Conservation (phyloP, 2,797 vertebrate species). For the Knipowitschia caucasica region DNA sequence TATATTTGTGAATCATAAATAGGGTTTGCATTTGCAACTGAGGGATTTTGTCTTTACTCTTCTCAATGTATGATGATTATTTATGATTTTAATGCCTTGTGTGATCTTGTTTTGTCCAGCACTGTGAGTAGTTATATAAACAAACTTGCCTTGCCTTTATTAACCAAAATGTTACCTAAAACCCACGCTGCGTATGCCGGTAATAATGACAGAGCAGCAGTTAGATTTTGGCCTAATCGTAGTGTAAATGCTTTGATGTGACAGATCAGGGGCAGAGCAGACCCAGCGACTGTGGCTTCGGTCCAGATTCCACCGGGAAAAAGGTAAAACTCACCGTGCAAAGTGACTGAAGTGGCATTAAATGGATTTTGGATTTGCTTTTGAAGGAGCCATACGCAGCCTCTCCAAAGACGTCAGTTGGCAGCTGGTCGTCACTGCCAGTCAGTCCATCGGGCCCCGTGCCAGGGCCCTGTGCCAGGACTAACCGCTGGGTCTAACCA, state of each 20-base stretch:
- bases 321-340: conserved; percentile 18
- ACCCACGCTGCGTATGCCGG: neutral
- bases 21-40: too few relatives aligned
- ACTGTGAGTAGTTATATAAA: too few relatives aligned
- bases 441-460: conserved; percentile 21
- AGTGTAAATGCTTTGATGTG: conserved; percentile 44
- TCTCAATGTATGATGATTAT: too few relatives aligned
- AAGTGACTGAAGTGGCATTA: conserved; percentile 23
- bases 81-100: too few relatives aligned
- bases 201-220: conserved; percentile 23
- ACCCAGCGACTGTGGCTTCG: conserved; percentile 15
- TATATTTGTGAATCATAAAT: too few relatives aligned
- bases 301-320: conserved; percentile 14
- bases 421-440: conserved; percentile 15
- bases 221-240: conserved; percentile 47
- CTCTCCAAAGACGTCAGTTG: conserved; percentile 11
- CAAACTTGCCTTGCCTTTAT: too few relatives aligned
- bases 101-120: too few relatives aligned
- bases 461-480: conserved; percentile 24
- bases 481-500: neutral
- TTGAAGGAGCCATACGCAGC: neutral
- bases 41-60: too few relatives aligned
- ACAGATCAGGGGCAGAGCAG: conserved; percentile 28
- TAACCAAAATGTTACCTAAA: conserved; percentile 46
- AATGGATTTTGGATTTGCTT: conserved; percentile 13